These are phyloP conservation scores for Ispidina lecontei DNA, from an alignment of 2,797 vertebrate genomes.

Conservation along the genomic window DNA sequence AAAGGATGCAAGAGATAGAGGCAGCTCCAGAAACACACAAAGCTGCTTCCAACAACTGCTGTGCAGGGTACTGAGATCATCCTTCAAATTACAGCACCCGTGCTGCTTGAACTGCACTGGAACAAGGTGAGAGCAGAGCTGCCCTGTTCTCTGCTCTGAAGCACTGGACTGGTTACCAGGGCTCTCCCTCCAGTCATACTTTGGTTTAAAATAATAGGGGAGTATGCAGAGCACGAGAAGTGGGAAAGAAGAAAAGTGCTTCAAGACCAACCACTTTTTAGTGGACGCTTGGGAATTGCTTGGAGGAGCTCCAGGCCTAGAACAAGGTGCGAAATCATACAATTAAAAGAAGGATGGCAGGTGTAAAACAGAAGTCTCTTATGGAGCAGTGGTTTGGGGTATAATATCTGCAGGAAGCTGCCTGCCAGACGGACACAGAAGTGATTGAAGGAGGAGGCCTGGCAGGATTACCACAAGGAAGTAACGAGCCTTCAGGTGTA, in stretches of 20 bases:
- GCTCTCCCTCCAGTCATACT: neutral
- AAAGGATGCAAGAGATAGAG: constrained; percentile 3
- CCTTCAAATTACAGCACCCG: neutral
- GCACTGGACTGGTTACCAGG: neutral
- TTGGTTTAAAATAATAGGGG: constrained; percentile 43
- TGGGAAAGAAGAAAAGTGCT: constrained; percentile 35
- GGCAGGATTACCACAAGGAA: constrained; percentile 53
- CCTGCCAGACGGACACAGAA: constrained; percentile 56
- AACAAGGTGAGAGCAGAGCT: neutral
- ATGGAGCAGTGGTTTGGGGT: constrained; percentile 41
- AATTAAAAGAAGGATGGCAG: constrained; percentile 59
- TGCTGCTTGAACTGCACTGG: neutral
- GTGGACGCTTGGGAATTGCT: neutral
- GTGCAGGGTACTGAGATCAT: neutral
- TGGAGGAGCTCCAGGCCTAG: constrained; percentile 48
- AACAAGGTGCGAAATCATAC: constrained; percentile 64
- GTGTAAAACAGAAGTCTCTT: constrained; percentile 71
- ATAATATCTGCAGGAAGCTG: constrained; percentile 48
- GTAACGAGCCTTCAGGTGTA: constrained; percentile 41
- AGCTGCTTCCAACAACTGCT: neutral
- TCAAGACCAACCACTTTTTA: constrained; percentile 64
- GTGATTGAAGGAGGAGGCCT: constrained; percentile 53
- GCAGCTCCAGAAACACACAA: neutral
- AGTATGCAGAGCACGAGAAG: constrained; percentile 9
- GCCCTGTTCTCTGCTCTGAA: neutral